These are phyloP conservation scores for Lytechinus pictus DNA, from an alignment of 35 echinoderm and acorn worm species.

Conservation along the genomic window DNA sequence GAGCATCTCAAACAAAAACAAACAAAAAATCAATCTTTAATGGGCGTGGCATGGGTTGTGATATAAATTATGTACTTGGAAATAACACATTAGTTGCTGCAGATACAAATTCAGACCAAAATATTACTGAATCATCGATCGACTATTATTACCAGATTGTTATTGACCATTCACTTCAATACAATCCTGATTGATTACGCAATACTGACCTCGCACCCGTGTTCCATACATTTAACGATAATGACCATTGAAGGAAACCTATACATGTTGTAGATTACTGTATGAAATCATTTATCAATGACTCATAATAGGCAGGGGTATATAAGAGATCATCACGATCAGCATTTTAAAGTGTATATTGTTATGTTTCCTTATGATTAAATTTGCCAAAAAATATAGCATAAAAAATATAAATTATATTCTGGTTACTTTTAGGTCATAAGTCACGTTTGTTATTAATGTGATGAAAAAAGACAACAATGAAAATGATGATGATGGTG, in stretches of 20 bases:
- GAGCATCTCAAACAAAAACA: too few species aligned
- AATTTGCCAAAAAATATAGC: too few species aligned
- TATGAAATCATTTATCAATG: background rate
- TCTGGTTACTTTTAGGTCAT: too few species aligned
- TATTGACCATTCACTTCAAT: background rate
- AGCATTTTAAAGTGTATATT: background rate
- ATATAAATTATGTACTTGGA: background rate
- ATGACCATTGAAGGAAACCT: background rate
- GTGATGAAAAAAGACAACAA: too few species aligned
- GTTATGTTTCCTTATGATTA: too few species aligned
- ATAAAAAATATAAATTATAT: too few species aligned
- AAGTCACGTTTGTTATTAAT: too few species aligned
- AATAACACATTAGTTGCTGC: background rate
- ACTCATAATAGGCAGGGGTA: background rate
- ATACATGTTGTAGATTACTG: background rate
- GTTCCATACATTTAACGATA: background rate
- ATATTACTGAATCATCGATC: constrained; percentile 4
- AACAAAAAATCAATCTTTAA: background rate
- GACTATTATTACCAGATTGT: background rate
- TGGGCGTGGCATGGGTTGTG: background rate
- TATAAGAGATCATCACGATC: background rate
- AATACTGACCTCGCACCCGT: background rate
- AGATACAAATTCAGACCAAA: background rate
- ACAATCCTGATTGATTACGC: background rate
- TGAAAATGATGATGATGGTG: too few species aligned